phyloP scores from a whole-genome alignment of 2,888 invertebrate genomes.

The Cataglyphis albicans region DNA sequence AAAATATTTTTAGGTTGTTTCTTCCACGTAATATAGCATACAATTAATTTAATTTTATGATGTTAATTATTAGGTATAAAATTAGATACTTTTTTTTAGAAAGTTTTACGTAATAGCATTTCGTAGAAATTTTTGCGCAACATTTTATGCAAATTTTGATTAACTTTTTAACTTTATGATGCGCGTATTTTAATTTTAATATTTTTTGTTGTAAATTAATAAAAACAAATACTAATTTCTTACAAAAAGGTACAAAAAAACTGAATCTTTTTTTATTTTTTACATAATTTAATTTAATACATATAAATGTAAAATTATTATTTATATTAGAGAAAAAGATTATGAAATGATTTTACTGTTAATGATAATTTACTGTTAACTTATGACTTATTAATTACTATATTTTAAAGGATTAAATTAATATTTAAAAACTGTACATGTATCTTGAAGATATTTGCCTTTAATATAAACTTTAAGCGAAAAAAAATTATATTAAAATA shows the following conservation, averaged over 20 bases:
- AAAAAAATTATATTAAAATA: neutral
- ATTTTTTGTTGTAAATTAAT: neutral
- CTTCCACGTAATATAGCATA: neutral
- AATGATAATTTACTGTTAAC: no score
- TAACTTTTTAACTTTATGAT: neutral
- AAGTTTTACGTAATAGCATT: neutral
- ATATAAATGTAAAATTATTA: neutral
- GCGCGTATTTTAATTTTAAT: neutral
- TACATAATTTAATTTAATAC: no score
- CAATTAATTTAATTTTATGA: neutral
- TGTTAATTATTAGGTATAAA: neutral
- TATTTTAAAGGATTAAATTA: neutral
- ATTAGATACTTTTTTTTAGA: constrained; percentile 3
- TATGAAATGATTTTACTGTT: neutral
- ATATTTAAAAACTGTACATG: neutral
- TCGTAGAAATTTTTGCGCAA: neutral
- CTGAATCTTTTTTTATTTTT: neutral
- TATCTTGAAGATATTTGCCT: neutral
- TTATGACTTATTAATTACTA: neutral
- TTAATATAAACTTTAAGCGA: neutral
- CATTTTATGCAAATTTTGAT: neutral
- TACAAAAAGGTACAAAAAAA: neutral
- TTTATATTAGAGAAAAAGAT: neutral
- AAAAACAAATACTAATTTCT: neutral
- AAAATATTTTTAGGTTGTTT: neutral